Percentiles rank a stretch among this genome's conserved stretches.
These are phyloP conservation scores for Echinarachnius parma DNA, from an alignment of 53 echinoderm and acorn worm genomes.

Conservation along the genomic window DNA sequence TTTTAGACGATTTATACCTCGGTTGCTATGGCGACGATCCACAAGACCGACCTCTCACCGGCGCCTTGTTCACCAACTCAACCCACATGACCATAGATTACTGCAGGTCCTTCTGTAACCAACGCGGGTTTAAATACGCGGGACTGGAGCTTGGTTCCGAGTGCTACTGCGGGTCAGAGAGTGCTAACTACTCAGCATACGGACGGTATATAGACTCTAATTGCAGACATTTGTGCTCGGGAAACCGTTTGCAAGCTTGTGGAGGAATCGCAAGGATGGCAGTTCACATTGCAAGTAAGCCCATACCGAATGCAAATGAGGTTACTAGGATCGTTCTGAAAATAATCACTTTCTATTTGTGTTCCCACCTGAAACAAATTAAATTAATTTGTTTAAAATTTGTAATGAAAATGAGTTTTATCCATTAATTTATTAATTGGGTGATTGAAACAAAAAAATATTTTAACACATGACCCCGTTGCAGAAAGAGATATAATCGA, in stretches of 20 bases:
- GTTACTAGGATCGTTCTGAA: too few species aligned
- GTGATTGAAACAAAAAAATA: too few species aligned
- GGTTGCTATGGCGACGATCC: conserved; percentile 51
- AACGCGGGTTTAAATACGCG: conserved; percentile 34
- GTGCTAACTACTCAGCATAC: background rate
- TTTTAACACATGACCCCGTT: too few species aligned
- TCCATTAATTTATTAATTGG: too few species aligned
- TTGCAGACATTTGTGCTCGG: conserved; percentile 19
- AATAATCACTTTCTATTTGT: too few species aligned
- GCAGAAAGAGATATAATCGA: too few species aligned
- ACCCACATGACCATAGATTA: conserved; percentile 39
- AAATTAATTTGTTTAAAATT: too few species aligned
- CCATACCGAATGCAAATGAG: too few species aligned
- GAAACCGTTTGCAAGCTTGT: conserved; percentile 19
- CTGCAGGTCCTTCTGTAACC: conserved; percentile 44
- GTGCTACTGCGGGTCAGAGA: conserved; percentile 54
- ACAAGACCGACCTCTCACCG: conserved; percentile 11
- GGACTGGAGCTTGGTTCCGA: conserved; percentile 57
- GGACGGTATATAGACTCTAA: background rate
- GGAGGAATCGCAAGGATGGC: conserved; percentile 34
- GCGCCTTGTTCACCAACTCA: conserved; percentile 7
- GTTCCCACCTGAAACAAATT: too few species aligned
- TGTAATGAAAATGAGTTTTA: too few species aligned
- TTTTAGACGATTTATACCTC: too few species aligned
- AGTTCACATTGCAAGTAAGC: conserved; percentile 14